A percentile compares a stretch with the other conserved stretches of the same genome.
phyloP scores from a whole-genome alignment of 37 sponge, comb jelly and placozoan species.

The Crambe crambe region DNA sequence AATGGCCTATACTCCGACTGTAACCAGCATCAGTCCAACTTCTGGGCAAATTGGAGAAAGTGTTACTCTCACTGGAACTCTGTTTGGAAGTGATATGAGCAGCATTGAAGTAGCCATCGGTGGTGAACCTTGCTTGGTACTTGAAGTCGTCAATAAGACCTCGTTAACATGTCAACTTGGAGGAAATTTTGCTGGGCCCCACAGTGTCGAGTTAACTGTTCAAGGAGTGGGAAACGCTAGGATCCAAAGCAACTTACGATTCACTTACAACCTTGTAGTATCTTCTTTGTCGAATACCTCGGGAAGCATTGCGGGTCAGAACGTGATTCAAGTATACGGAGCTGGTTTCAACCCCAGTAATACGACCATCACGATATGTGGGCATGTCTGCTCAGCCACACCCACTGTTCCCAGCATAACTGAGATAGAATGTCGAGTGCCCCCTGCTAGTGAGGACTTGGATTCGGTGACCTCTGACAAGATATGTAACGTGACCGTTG shows the following conservation, averaged over 20 bases:
- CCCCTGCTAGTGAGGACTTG: conserved; percentile 9
- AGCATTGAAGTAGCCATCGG: conserved; percentile 36
- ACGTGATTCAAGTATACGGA: conserved; percentile 36
- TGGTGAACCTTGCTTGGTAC: conserved; percentile 24
- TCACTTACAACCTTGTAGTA: conserved; percentile 46
- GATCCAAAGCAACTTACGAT: not conserved
- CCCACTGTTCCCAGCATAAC: conserved; percentile 12
- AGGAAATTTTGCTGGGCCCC: conserved; percentile 44
- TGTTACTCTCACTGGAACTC: conserved; percentile 37
- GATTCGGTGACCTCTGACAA: not conserved
- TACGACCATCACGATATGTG: conserved; percentile 57
- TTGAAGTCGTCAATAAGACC: not conserved
- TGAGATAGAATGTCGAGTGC: conserved; percentile 51
- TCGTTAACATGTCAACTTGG: conserved; percentile 50
- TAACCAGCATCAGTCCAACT: conserved; percentile 42
- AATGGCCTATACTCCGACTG: conserved; percentile 43
- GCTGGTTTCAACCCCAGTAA: conserved; percentile 62
- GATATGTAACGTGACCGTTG: conserved; percentile 50
- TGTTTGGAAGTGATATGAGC: conserved; percentile 1
- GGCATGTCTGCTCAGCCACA: conserved; percentile 23
- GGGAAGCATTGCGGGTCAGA: conserved; percentile 73
- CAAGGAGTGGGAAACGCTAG: conserved; percentile 36
- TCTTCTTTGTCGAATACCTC: conserved; percentile 20
- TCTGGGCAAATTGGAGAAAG: conserved; percentile 55
- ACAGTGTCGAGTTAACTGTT: conserved; percentile 24